These are phyloP conservation scores for Galerucella calmariensis DNA, from an alignment of 2,888 invertebrate species.

Conservation along the genomic window DNA sequence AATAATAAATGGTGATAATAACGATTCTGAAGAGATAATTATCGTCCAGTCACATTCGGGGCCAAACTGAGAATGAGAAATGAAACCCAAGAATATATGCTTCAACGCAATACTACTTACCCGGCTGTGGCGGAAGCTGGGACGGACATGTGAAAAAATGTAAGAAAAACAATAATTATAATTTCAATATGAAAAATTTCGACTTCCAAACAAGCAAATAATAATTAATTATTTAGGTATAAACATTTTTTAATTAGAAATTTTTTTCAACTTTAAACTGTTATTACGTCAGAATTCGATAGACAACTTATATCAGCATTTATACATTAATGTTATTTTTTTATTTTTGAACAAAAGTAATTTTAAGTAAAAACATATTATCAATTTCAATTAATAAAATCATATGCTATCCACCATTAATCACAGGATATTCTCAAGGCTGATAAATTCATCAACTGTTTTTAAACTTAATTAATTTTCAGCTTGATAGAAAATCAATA, in stretches of 20 bases:
- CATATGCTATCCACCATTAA: neutral
- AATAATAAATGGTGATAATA: no score
- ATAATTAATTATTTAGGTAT: no score
- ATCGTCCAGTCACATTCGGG: no score
- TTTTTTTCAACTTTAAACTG: neutral
- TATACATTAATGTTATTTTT: neutral
- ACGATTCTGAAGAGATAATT: no score
- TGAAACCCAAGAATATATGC: no score
- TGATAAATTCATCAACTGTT: neutral
- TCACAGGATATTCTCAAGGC: neutral
- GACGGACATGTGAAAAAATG: no score
- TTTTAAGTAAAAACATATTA: neutral
- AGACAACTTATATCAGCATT: neutral
- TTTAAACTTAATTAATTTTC: neutral
- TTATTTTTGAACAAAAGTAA: neutral
- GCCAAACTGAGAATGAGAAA: no score
- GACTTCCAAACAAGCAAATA: no score
- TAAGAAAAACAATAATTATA: no score
- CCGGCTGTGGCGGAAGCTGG: no score
- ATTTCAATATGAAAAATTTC: no score
- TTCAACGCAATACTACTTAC: no score
- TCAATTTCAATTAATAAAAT: neutral
- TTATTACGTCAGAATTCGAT: neutral
- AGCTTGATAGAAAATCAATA: neutral
- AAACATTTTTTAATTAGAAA: neutral